Percentiles rank a stretch among this genome's conserved stretches.
phyloP scores from a whole-genome alignment of 2,113 vertebrate genomes.

The Eupsittula cactorum region DNA sequence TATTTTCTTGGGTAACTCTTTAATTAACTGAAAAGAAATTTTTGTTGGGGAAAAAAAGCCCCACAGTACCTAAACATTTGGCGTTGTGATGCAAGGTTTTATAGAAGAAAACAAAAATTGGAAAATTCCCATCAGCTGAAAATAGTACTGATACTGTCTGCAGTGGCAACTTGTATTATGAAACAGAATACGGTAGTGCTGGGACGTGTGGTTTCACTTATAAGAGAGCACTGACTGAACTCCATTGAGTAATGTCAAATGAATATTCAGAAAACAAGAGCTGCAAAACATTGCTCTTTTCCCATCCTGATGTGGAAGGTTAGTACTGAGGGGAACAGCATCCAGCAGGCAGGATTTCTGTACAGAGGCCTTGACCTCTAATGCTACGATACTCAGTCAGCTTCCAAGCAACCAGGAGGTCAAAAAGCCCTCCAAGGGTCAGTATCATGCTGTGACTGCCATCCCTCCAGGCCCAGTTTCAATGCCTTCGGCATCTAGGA shows the following conservation, averaged over 20 bases:
- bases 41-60: neutral
- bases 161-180: neutral
- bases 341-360: neutral
- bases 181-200: neutral
- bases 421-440: neutral
- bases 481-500: neutral
- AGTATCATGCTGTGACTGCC: neutral
- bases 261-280: neutral
- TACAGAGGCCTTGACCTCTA: neutral
- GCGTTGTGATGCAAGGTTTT: neutral
- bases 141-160: neutral
- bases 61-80: neutral
- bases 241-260: neutral
- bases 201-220: neutral
- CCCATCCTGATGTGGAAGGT: neutral
- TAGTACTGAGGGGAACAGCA: neutral
- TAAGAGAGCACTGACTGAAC: neutral
- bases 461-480: fast-evolving
- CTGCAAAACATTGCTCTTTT: neutral
- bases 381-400: fast-evolving
- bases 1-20: neutral
- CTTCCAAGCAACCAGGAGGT: fast-evolving
- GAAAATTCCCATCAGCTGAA: neutral
- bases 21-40: neutral
- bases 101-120: neutral